A percentile compares a stretch with the other conserved stretches of the same genome.
Evolutionary conservation across 2,797 vertebrate genomes (phyloP).

Genomic region (Acridotheres tristis): DNA sequence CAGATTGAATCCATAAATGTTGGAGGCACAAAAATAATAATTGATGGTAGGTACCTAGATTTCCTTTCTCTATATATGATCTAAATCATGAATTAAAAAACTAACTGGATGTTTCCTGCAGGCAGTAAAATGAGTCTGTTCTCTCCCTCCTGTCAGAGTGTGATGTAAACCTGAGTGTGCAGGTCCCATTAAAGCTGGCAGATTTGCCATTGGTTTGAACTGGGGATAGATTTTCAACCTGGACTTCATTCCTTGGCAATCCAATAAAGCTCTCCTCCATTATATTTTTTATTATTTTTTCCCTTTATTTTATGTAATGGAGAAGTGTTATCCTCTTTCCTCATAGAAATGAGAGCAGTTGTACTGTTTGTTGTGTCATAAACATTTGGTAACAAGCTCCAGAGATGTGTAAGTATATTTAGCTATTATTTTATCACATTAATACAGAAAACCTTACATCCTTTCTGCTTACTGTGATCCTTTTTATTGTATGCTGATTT

Average conservation of each 20-base stretch:
- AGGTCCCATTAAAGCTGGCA: neutral
- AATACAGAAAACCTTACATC: neutral
- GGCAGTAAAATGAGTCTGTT: neutral
- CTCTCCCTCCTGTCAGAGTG: neutral
- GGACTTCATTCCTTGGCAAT: neutral
- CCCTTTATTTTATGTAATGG: neutral
- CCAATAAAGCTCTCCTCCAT: neutral
- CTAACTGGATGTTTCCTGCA: neutral
- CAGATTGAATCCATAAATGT: conserved; percentile 92
- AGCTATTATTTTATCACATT: neutral
- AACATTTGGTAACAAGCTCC: neutral
- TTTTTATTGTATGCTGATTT: neutral
- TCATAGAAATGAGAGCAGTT: neutral
- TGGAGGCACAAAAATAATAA: conserved; percentile 88
- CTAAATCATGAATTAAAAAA: neutral
- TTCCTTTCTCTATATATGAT: neutral
- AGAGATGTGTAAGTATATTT: neutral
- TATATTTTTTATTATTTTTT: neutral
- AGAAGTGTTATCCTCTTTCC: neutral
- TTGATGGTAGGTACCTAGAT: conserved; percentile 81
- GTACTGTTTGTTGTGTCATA: neutral
- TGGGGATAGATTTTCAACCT: neutral
- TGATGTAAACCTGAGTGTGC: neutral
- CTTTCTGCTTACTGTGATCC: neutral
- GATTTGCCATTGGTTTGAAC: neutral